phyloP scores from a whole-genome alignment of 2,797 vertebrate species.

The Sphaeramia orbicularis region DNA sequence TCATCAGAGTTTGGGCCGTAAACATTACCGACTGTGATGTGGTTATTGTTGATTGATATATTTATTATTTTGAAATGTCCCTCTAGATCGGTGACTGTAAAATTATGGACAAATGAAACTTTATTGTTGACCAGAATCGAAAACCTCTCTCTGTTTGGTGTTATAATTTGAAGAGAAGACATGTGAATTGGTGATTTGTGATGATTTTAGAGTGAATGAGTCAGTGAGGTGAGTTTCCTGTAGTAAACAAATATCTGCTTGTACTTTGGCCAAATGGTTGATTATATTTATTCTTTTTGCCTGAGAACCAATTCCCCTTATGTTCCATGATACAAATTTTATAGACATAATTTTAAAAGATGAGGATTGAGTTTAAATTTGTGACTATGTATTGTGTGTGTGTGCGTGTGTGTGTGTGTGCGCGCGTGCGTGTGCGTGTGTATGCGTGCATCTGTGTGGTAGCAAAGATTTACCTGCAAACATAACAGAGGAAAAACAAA shows the following conservation, averaged over 20 bases:
- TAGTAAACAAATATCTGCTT: conserved; percentile 4
- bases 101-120: neutral
- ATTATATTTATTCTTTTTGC: neutral
- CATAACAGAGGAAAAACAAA: too few relatives aligned
- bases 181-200: neutral
- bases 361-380: too few relatives aligned
- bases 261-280: neutral
- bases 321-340: neutral
- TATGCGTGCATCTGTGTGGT: neutral
- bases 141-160: neutral
- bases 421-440: neutral
- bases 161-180: neutral
- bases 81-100: neutral
- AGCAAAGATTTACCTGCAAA: too few relatives aligned
- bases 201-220: neutral
- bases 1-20: conserved; percentile 4
- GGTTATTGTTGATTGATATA: neutral
- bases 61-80: conserved; percentile 1
- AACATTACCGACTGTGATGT: neutral
- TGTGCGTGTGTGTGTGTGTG: neutral
- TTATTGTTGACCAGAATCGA: neutral
- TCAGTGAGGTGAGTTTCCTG: neutral
- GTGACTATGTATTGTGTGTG: too few relatives aligned
- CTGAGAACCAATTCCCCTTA: neutral
- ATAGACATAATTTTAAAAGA: neutral